Evolutionary conservation across 2,113 vertebrate species (phyloP), one percentile per base, ranked within the genome.

Genomic region (Cynoglossus semilaevis): DNA sequence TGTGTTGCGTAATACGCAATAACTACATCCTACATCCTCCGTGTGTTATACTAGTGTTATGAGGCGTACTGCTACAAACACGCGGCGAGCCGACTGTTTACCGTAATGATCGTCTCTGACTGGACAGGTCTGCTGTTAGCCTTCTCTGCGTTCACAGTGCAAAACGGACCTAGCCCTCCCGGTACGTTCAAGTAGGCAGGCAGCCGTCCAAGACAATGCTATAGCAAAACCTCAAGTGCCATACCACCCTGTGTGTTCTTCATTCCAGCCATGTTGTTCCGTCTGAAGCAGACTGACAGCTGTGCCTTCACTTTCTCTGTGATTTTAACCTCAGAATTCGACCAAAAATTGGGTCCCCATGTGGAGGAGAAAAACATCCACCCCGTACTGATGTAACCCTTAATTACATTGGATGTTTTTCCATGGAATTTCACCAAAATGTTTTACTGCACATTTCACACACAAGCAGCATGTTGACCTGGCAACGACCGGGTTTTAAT

Each of bases 341-440:
- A 74, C 67, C 72, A 77, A 81, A 74, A 82, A 74, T 62, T 64
- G 56, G 57, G 63, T 76, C 82, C 58, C 72, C 72, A 70, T 71
- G 69, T 70, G 72, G 74, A 63, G 60, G 55, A 72, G 58, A 73
- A 71, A 51, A 72, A 61, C 58, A 57, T 79, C 63, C 48, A 63
- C 51, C 64, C 61, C n/a, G 7, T 42, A 46, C 58, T 72, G 76
- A 70, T 70, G 72, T 66, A 84, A 82, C 70, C 85, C 65, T 47
- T 82, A 58, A 85, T 87, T 87, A 87, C 64, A 15, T 67, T 46
- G 67, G 55, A 85, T 67, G 64, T 65, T 74, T 85, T 80, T 80
- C 79, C 76, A 65, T 85, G 78, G 59, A 79, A 45, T 53, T 41
- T 15, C 50, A 73, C 75, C 71, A 67, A 70, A 75, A 52, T 51